Percentiles rank a stretch among this genome's conserved stretches.
Evolutionary conservation across 2,797 vertebrate species (phyloP).

Genomic region (Vultur gryphus): DNA sequence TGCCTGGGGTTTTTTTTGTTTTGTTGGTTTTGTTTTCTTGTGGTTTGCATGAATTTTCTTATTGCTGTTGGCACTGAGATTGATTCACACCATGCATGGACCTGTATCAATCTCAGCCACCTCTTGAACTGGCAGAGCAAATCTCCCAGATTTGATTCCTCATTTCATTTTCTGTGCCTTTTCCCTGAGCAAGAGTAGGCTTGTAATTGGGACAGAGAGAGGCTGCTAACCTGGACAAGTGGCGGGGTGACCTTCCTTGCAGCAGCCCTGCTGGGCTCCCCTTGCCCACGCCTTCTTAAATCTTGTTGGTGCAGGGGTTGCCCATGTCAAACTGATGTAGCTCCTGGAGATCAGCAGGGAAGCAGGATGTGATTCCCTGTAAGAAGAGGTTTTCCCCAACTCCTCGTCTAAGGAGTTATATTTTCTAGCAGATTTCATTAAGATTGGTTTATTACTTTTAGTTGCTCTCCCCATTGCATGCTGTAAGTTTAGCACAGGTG

Average conservation of each 20-base stretch:
- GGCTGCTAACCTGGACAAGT: neutral
- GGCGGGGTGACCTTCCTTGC: neutral
- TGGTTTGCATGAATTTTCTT: neutral
- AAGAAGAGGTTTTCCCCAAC: neutral
- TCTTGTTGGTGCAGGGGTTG: neutral
- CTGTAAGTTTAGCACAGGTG: neutral
- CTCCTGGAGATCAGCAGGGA: neutral
- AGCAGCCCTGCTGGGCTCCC: neutral
- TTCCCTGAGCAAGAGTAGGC: neutral
- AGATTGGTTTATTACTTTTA: neutral
- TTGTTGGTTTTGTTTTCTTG: neutral
- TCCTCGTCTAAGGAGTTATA: neutral
- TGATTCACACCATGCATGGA: neutral
- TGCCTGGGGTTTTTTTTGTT: neutral
- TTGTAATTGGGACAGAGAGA: neutral
- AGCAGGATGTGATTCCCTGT: neutral
- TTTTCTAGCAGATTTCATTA: neutral
- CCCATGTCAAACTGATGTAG: neutral
- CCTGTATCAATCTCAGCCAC: neutral
- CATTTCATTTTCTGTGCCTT: neutral
- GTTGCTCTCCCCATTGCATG: neutral
- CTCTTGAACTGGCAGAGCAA: neutral
- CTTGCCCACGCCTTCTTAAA: neutral
- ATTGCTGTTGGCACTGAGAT: neutral
- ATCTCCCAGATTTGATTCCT: neutral